These are phyloP conservation scores for Kradibia gibbosae DNA, from an alignment of 1,140 invertebrate species.

Conservation along the genomic window DNA sequence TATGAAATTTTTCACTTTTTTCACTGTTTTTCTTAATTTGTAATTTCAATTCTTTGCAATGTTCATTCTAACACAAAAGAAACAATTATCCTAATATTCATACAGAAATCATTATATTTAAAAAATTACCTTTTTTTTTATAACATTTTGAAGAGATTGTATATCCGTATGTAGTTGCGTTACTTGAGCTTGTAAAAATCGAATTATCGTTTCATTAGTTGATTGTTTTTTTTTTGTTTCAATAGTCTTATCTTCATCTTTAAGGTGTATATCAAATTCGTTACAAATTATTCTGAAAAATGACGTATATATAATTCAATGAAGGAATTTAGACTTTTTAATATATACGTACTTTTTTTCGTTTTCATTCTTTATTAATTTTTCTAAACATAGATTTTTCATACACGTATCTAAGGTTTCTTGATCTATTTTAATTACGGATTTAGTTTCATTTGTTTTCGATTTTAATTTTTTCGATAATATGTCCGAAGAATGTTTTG, in stretches of 20 bases:
- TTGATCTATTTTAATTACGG: not conserved
- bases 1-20: constrained; percentile 67
- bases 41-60: constrained; percentile 65
- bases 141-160: constrained; percentile 64
- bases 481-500: not conserved
- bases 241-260: not conserved
- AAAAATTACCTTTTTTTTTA: constrained; percentile 66
- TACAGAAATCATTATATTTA: not conserved
- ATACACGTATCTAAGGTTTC: not conserved
- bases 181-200: constrained; percentile 69
- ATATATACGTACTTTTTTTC: not conserved
- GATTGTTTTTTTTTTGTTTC: constrained; percentile 16
- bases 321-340: not conserved
- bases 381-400: not conserved
- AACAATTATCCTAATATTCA: not conserved
- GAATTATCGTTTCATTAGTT: constrained; percentile 60
- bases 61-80: constrained; percentile 56
- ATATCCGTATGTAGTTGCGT: constrained; percentile 68
- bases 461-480: constrained; percentile 2
- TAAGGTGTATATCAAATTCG: not conserved
- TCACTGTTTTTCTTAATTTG: constrained; percentile 66
- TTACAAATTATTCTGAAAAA: constrained; percentile 9
- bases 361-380: not conserved
- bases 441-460: constrained; percentile 20
- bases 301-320: not conserved